Evolutionary conservation across 37 sponge, comb jelly and placozoan species (phyloP).

Genomic region (Ianthella basta): DNA sequence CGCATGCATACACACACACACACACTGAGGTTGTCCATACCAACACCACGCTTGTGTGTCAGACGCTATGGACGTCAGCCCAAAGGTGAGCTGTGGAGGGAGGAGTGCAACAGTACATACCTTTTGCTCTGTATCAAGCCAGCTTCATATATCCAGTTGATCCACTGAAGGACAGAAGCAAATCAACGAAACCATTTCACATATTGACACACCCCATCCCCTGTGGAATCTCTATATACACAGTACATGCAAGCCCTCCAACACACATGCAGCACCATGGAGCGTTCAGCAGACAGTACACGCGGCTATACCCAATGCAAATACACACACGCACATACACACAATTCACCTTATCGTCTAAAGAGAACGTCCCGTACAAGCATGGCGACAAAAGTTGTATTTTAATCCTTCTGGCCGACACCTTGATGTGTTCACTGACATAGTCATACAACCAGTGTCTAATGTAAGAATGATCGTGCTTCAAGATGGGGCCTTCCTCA

Average conservation of each 20-base stretch:
- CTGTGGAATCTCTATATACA: too few relatives aligned
- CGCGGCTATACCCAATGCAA: slow-evolving; percentile 27
- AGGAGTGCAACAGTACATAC: background rate
- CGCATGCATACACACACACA: too few relatives aligned
- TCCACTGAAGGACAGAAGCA: slow-evolving; percentile 23
- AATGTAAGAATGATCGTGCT: too few relatives aligned
- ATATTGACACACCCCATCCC: too few relatives aligned
- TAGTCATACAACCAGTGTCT: slow-evolving; percentile 22
- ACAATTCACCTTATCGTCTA: slow-evolving; percentile 47
- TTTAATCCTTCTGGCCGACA: slow-evolving; percentile 23
- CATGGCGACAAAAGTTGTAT: slow-evolving; percentile 57
- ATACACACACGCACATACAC: slow-evolving; percentile 28
- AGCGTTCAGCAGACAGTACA: too few relatives aligned
- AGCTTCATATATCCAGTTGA: slow-evolving; percentile 8
- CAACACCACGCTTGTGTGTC: too few relatives aligned
- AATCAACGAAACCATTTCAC: too few relatives aligned
- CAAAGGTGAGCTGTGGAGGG: too few relatives aligned
- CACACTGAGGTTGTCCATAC: too few relatives aligned
- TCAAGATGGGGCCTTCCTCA: too few relatives aligned
- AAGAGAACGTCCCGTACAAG: slow-evolving; percentile 60
- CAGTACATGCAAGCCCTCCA: background rate
- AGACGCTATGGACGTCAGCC: too few relatives aligned
- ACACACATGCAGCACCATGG: background rate
- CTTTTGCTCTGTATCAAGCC: slow-evolving; percentile 18
- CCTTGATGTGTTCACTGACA: background rate